Evolutionary conservation across 2,113 vertebrate genomes (phyloP).

Genomic region (Baryphthengus martii): DNA sequence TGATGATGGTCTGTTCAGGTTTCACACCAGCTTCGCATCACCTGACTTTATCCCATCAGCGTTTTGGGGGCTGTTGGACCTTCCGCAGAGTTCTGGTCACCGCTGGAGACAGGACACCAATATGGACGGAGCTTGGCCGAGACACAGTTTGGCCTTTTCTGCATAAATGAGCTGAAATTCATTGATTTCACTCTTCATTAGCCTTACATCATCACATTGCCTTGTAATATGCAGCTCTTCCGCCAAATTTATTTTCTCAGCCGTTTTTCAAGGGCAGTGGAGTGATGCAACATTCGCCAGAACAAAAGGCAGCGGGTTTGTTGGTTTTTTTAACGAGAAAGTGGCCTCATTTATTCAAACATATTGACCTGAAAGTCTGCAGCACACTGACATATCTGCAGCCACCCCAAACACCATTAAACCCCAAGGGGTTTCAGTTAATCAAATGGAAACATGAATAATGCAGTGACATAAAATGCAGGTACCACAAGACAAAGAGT

Average conservation of each 20-base stretch:
- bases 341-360: conserved; percentile 10
- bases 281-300: background rate
- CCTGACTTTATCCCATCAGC: background rate
- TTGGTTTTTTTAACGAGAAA: background rate
- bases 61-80: background rate
- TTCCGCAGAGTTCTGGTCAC: background rate
- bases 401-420: background rate
- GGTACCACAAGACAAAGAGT: background rate
- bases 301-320: background rate
- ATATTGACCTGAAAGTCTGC: conserved; percentile 5
- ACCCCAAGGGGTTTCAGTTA: background rate
- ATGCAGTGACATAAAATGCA: conserved; percentile 3
- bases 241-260: background rate
- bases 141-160: background rate
- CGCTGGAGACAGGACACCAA: background rate
- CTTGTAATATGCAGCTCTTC: background rate
- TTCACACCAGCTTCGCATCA: background rate
- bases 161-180: background rate
- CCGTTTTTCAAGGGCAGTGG: background rate
- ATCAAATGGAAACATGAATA: conserved; percentile 38
- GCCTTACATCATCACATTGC: background rate
- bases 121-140: background rate
- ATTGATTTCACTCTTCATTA: conserved; percentile 4
- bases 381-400: background rate
- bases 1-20: background rate